Evolutionary conservation across 2,797 vertebrate genomes (phyloP), one percentile per base, ranked within the genome.

Genomic region (Syndactyla subalaris): DNA sequence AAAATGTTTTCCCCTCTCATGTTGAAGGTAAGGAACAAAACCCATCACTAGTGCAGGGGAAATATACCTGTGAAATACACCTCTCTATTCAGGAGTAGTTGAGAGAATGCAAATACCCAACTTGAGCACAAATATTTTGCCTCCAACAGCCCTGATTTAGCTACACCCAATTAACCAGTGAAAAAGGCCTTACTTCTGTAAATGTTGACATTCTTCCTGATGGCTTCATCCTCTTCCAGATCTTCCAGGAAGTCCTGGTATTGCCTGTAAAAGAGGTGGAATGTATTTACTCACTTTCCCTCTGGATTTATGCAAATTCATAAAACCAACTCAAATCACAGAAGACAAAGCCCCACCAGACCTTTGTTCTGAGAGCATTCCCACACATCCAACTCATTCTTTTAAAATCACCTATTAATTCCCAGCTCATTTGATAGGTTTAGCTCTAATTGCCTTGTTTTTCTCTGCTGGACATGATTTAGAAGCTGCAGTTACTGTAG

Each of bases 241-340:
- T 99, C 99, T 97, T 99, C 99, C 94, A 99, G 98, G 97, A 99
- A 99, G 97, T 99, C 99, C 93, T 99, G 98, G 97, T 99, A 99
- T 97, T 99, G 99, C 75, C 99, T 99, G 87, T 4, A 95, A 92
- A 94, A 88, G 45, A 81, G 32, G 22, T 38, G 85, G 21, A 24
- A 82, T 30, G 9, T 11, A 57, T 27, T 94, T 62, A 85, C 13
- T 70, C 74, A 22, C 26, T 61, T 58, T 14, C 62, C 63, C 34
- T 65, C 29, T 38, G 30, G 30, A 67, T 36, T 84, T 16, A n/a
- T 8, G 38, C 16, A 34, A 21, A 54, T n/a, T n/a, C 10, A 41
- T 14, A 9, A 14, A 58, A 2, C 26, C 75, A 49, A 87, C 12
- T 2, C 43, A 22, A 55, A 79, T 12, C 52, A 54, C 52, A 32